Evolutionary conservation across 2,797 vertebrate genomes (phyloP), one percentile per base, ranked within the genome.

Genomic region (Amniataba percoides): DNA sequence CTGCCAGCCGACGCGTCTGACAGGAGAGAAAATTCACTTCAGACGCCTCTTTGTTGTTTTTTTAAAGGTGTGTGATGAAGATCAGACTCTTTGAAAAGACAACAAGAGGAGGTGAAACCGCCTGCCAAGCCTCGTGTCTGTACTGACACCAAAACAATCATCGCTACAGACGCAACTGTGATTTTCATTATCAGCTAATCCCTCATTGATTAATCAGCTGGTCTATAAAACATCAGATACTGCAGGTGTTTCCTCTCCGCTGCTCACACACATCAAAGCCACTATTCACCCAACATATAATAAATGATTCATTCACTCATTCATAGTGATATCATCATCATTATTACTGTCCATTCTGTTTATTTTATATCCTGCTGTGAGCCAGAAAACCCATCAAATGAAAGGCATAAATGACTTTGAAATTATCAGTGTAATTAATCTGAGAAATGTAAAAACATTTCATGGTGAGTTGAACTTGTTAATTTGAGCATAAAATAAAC

Each of bases 1-100:
- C 59, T 12, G 65, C 64, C 79, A 42, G 39, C 86, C 81, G 27
- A 86, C 46, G 0, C 7, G 25, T 31, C 56, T 10, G 61, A 42
- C 2, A 11, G 25, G 62, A 46, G 14, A 0, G 14, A 56, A 60
- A 65, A 52, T 21, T 34, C 40, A 1, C 16, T 12, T 55, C 19
- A 60, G 15, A 63, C 60, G 58, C 34, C 8, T 66, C 63, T 58
- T 53, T 15, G 5, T 27, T 31, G 1, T 31, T 31, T 31, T 31
- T 31, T 31, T 31, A 31, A 31, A 61, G 6, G 25, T 31, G 52
- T 16, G 9, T 10, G 69, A 27, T 45, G 77, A 6, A 2, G 45
- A 40, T 57, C 34, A 55, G 19, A 52, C 14, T 36, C 25, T 40
- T 15, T 4, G 18, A 21, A 36, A 23, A 48, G 39, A 66, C 16